These are phyloP conservation scores for Glaucidium brasilianum DNA, from an alignment of 2,113 vertebrate species.

Conservation along the genomic window DNA sequence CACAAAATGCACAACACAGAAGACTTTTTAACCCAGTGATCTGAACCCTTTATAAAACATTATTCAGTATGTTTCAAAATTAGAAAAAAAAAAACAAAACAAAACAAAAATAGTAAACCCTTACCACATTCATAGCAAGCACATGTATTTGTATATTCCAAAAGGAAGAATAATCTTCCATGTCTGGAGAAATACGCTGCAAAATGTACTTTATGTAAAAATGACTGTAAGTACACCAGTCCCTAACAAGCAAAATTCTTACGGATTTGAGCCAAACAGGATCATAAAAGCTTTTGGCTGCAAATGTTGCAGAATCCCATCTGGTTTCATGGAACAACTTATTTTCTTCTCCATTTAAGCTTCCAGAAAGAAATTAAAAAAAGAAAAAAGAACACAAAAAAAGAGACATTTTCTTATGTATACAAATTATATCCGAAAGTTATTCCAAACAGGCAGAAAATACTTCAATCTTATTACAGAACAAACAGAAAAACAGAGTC, in stretches of 20 bases:
- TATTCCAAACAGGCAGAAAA: constrained; percentile 5
- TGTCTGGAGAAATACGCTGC: background rate
- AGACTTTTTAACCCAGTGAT: background rate
- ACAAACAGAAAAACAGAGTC: background rate
- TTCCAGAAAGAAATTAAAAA: background rate
- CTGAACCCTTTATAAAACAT: background rate
- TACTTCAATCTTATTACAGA: background rate
- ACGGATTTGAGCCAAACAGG: background rate
- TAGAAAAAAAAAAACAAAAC: too few species aligned
- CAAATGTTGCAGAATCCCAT: constrained; percentile 18
- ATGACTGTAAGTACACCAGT: background rate
- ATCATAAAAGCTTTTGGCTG: constrained; percentile 19
- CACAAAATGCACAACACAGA: background rate
- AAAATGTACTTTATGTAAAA: background rate
- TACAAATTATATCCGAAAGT: background rate
- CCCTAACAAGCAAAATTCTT: background rate
- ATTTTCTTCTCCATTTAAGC: background rate
- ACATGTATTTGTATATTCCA: background rate
- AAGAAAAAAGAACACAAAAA: background rate
- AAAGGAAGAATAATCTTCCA: background rate
- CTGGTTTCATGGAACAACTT: constrained; percentile 17
- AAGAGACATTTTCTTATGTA: background rate
- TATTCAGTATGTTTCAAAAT: background rate
- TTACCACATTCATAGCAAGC: background rate
- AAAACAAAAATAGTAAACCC: too few species aligned